Evolutionary conservation across 2,888 invertebrate species (phyloP), one percentile per base, ranked within the genome.

Genomic region (Odontomyia ornata): DNA sequence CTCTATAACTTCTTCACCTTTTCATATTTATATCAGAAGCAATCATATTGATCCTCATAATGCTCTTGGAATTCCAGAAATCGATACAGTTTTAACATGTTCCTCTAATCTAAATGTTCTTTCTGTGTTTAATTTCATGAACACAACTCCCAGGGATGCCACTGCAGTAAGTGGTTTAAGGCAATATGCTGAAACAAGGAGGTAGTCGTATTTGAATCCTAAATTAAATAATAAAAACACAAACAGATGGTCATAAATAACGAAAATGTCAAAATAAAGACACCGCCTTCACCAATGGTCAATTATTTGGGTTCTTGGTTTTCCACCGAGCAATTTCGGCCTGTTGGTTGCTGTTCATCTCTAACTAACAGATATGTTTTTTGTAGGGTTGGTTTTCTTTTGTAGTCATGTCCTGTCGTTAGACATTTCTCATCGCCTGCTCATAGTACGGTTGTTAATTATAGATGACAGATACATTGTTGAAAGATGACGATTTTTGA

Each of bases 271-370:
- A 81, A 81, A 81, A 81, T 81, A 81, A 81, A 81, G 80, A 80
- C 79, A 80, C 81, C 81, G 81, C 81, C 81, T 81, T 80, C 81
- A 81, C 80, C 81, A 80, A 79, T 81, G 81, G 80, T 81, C 81
- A 81, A 81, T 81, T 81, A 81, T 80, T 80, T 79, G 77, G 79
- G 76, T 56, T 56, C 56, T 5, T 7, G 56, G 18, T 43, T 13
- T 13, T 76, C 60, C 65, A 79, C 79, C 27, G 28, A 5, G 28
- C 65, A 65, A 65, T 36, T 30, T 27, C 27, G 25, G 65, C 27
- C n/a, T 27, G 36, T n/a, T 27, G 25, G 36, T n/a, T 65, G 43
- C n/a, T 27, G 28, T 65, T 65, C 18, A n/a, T 65, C 0, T 65
- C 25, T 65, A 25, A 15, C n/a, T 30, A n/a, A n/a, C n/a, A n/a